Base-by-base conservation (phyloP, 1,140 invertebrate species). In the Panagrolaimus sp. region DNA sequence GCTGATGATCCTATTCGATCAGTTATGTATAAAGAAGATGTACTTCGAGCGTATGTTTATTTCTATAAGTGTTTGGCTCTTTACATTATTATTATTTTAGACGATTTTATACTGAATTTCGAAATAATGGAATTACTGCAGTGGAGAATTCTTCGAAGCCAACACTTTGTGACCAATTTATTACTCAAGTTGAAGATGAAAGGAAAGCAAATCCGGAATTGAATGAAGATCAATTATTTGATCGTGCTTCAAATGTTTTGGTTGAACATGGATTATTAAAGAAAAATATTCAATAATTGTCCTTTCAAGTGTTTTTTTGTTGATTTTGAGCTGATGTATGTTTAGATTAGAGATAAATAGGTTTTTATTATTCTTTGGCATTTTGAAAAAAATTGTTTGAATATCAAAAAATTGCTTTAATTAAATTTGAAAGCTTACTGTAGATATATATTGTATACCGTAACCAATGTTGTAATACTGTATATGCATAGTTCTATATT, bases 21-120 rank as follows among this genome's bases (percentile, higher is more conserved):
- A 63, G 92, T 95, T 70, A 88, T 93, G 68, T 96, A 94, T 77
- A 84, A 88, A 71, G 93, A 95, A 87, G 93, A 96, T n/a, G n/a
- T 58, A 43, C 17, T 58, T 17, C 48, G 48, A 52, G 48, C 48
- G 48, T 52, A 52, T 4, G 48, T 52, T 52, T n/a, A n/a, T n/a
- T n/a, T n/a, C n/a, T n/a, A n/a, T n/a, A n/a, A n/a, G n/a, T n/a
- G n/a, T n/a, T n/a, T n/a, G n/a, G n/a, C n/a, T n/a, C n/a, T n/a
- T 46, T 46, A n/a, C 17, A 52, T 52, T 52, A 21, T 52, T n/a
- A 5, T 46, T 1, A 2, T 14, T 52, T 52, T 7, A 52, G 48
- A 8, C 48, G 48, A n/a, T 52, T 52, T 24, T 52, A 52, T 24
- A 52, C 17, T 26, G 32, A 64, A 64, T 64, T 38, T 21, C 43